These are phyloP conservation scores for Vultur gryphus DNA, from an alignment of 2,797 vertebrate genomes.

Conservation along the genomic window DNA sequence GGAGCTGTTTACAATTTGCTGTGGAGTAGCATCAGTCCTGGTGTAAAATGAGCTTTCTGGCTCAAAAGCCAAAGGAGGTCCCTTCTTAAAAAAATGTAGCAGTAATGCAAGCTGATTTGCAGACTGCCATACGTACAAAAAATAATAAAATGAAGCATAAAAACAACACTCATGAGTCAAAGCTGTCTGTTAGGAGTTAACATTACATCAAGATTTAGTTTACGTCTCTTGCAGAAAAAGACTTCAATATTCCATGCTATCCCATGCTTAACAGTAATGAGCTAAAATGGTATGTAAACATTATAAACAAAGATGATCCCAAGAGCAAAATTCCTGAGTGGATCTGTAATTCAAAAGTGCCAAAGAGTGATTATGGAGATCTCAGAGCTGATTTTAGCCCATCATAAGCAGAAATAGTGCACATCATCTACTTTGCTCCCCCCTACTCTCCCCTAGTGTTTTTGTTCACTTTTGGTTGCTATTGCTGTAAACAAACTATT, in stretches of 20 bases:
- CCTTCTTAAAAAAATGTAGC: slow-evolving; percentile 1
- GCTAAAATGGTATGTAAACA: background rate
- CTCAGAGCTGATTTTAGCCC: background rate
- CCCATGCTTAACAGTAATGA: background rate
- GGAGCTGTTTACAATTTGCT: slow-evolving; percentile 19
- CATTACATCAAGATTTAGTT: background rate
- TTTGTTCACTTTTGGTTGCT: background rate
- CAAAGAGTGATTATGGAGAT: background rate
- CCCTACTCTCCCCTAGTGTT: background rate
- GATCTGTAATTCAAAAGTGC: background rate
- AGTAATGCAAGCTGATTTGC: background rate
- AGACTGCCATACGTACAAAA: background rate
- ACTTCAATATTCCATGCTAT: background rate
- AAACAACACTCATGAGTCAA: background rate
- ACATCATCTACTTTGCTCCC: background rate
- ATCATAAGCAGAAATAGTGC: background rate
- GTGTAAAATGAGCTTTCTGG: slow-evolving; percentile 41
- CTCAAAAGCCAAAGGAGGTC: slow-evolving; percentile 12
- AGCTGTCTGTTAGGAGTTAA: background rate
- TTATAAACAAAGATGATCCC: background rate
- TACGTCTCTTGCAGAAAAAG: background rate
- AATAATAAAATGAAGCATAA: background rate
- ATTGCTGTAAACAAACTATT: background rate
- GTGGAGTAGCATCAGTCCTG: slow-evolving; percentile 13
- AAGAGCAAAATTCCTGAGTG: background rate